Evolutionary conservation across 2,888 invertebrate species (phyloP).

Genomic region (Trichogramma evanescens): DNA sequence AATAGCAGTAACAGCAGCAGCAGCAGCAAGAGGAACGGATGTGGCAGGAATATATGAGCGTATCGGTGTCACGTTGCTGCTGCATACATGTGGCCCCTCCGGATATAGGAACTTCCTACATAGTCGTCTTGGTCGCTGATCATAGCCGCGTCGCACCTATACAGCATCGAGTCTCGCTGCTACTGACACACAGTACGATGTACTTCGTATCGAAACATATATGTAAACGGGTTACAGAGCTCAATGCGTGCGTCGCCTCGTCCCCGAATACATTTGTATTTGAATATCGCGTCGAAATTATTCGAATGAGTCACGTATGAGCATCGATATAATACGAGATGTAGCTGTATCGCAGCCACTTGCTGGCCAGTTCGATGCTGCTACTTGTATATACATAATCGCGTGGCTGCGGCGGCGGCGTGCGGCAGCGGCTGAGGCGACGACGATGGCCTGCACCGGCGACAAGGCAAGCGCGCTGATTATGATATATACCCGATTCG

Average conservation of each 20-base stretch:
- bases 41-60: conserved; percentile 42
- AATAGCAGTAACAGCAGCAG: too few relatives aligned
- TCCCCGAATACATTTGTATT: too few relatives aligned
- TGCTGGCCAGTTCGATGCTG: too few relatives aligned
- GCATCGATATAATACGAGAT: too few relatives aligned
- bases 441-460: too few relatives aligned
- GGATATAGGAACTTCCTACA: conserved; percentile 45
- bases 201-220: too few relatives aligned
- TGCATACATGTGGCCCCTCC: conserved; percentile 31
- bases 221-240: too few relatives aligned
- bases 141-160: background rate
- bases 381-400: conserved; percentile 11
- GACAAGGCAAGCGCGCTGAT: conserved; percentile 1
- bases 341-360: too few relatives aligned
- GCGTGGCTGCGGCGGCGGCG: background rate
- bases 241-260: too few relatives aligned
- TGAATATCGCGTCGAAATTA: too few relatives aligned
- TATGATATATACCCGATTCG: conserved; percentile 11
- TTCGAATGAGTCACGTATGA: too few relatives aligned
- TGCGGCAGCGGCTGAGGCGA: background rate
- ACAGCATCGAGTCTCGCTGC: background rate
- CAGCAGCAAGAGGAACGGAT: background rate
- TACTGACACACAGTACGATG: background rate
- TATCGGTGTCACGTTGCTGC: conserved; percentile 43
- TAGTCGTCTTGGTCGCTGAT: conserved; percentile 32